Base-by-base conservation (phyloP, 2,113 vertebrate genomes). In the Tympanuchus pallidicinctus region DNA sequence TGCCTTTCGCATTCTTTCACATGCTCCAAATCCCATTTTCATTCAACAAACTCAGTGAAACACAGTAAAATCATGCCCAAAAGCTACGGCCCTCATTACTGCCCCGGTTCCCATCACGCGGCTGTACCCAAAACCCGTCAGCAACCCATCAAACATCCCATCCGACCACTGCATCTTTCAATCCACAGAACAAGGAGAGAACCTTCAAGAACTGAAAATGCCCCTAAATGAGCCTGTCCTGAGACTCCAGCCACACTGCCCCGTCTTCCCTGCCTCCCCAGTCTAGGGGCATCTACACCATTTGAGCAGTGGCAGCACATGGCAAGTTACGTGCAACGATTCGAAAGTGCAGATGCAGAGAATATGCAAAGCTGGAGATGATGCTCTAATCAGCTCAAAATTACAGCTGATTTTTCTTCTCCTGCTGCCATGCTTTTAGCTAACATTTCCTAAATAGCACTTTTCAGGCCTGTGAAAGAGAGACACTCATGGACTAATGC, bases 371-470 rank as follows among this genome's bases (percentile, higher is more conserved):
- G n/a, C 13, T 36, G 48, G 82, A 65, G 48, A 74, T 65, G 59
- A 15, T 14, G 18, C n/a, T 64, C 59, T 79, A 87, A 82, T 77
- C 57, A 66, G 78, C 71, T 48, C 52, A n/a, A 76, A 82, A 91
- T 22, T 71, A 54, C 71, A 32, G 77, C 42, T 82, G 64, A 70
- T 82, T 82, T 64, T 67, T 59, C 69, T 60, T 25, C 65, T 65
- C 48, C 42, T 25, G 57, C 56, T 61, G 63, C 42, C 11, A 54
- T 45, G 57, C 34, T 96, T 91, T 93, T 48, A 78, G 60, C 24
- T 64, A 86, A 5, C 78, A 20, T 91, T 94, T 95, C 70, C 85
- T 91, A 89, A 90, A 81, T 45, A 22, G 40, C 16, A 54, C 50
- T 88, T 94, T 27, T 52, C 56, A 60, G 90, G 30, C 24, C n/a